phyloP scores from a whole-genome alignment of 2,888 invertebrate species.

The Barypeithes pellucidus region DNA sequence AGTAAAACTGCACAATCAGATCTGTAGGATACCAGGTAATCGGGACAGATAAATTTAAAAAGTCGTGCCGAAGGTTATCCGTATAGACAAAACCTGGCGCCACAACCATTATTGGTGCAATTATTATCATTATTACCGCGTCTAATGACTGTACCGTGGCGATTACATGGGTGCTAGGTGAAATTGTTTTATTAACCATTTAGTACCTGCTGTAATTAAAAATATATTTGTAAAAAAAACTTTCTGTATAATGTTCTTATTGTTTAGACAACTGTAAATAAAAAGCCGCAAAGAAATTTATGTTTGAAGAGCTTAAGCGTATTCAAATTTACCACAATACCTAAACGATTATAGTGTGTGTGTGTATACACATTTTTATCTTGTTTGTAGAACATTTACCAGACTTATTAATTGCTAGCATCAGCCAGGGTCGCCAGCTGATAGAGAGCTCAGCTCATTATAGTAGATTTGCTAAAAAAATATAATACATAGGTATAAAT shows the following conservation, averaged over 20 bases:
- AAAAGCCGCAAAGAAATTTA: not conserved
- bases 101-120: conserved; percentile 45
- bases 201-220: not conserved
- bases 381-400: not conserved
- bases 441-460: too few relatives aligned
- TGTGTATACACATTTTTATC: not conserved
- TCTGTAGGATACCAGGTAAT: conserved; percentile 47
- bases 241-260: conserved; percentile 4
- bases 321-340: not conserved
- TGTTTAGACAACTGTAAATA: not conserved
- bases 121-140: conserved; percentile 42
- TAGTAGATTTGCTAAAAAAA: too few relatives aligned
- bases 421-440: not conserved
- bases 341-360: not conserved
- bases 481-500: too few relatives aligned
- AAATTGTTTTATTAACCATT: conserved; percentile 26
- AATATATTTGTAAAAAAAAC: not conserved
- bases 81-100: conserved; percentile 49
- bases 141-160: conserved; percentile 31
- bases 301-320: not conserved
- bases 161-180: conserved; percentile 23
- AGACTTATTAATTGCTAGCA: not conserved
- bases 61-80: conserved; percentile 42
- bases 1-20: conserved; percentile 30
- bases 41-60: conserved; percentile 44